Evolutionary conservation across 2,113 vertebrate species (phyloP), one percentile per base, ranked within the genome.

Genomic region (Notiomystis cincta): DNA sequence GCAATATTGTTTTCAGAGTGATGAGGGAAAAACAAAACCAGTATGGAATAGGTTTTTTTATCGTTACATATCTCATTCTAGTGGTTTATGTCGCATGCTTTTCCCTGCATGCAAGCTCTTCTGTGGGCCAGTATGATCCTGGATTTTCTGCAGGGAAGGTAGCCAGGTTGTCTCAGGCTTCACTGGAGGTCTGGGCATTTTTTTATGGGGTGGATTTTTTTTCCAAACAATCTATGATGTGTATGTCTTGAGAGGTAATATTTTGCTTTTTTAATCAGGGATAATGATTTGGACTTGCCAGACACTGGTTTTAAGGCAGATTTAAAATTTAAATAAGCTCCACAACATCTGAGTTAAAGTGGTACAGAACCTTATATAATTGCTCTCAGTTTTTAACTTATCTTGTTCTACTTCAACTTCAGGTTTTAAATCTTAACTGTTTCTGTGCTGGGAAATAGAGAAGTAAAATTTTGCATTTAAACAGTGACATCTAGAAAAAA

Each of bases 301-400:
- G 69, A 40, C 20, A 20, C 42, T 70, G 40, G 4, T 50, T 66
- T 87, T 75, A 78, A 87, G 38, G 37, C 11, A 90, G 40, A 88
- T 88, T 92, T 90, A 53, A 90, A 95, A 85, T 90, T 82, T 61
- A 85, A 96, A 80, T 84, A 73, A 82, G 65, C 18, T 66, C 62
- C 54, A 33, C 75, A 82, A 23, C 56, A 62, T 15, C 54, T 37
- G 69, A 70, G 31, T 62, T 87, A 17, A 80, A 84, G 44, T 56
- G 24, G 35, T 67, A 56, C 61, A 85, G 76, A 95, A 79, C 80
- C 48, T 51, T 67, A 20, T 33, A 5, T 90, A 90, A 82, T 38
- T 71, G 57, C 21, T 85, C 89, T 76, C 61, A 27, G 25, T 87
- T 93, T 93, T 61, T 58, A 79, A 38, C 21, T 38, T 45, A 24